A percentile compares a stretch with the other conserved stretches of the same genome.
phyloP scores from a whole-genome alignment of 1,140 invertebrate species.

The Paraescarpia echinospica region DNA sequence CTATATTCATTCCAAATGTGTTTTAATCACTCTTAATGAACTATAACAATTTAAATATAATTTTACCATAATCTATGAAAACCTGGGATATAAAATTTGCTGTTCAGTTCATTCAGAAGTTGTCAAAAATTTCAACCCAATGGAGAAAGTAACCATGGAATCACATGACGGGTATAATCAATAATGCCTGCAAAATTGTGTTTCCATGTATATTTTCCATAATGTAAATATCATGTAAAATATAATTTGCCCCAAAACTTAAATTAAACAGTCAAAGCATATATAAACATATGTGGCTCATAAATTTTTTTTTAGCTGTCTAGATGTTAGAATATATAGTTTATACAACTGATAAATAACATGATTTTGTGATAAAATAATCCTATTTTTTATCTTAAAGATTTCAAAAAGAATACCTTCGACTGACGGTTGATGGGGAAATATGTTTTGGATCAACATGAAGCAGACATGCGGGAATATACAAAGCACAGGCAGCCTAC shows the following conservation, averaged over 20 bases:
- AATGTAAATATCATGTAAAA: too few species aligned
- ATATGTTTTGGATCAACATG: neutral
- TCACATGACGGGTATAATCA: too few species aligned
- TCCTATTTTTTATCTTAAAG: neutral
- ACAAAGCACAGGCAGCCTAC: neutral
- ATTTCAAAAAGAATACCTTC: neutral
- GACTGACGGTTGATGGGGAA: neutral
- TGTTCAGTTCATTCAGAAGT: too few species aligned
- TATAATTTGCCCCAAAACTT: neutral
- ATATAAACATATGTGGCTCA: neutral
- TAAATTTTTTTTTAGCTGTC: neutral
- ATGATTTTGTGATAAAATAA: neutral
- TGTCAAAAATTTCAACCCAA: too few species aligned
- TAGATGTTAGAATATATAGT: too few species aligned
- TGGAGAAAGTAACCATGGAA: too few species aligned
- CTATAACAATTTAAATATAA: neutral
- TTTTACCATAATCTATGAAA: neutral
- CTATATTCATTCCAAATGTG: neutral
- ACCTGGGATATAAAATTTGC: too few species aligned
- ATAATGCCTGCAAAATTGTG: too few species aligned
- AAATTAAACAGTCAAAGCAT: neutral
- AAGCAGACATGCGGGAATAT: neutral
- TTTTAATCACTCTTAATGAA: neutral
- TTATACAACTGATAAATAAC: neutral
- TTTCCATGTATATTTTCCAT: too few species aligned